These are phyloP conservation scores for Rhynchonema sp. DNA, from an alignment of 2,888 invertebrate species.

Conservation along the genomic window DNA sequence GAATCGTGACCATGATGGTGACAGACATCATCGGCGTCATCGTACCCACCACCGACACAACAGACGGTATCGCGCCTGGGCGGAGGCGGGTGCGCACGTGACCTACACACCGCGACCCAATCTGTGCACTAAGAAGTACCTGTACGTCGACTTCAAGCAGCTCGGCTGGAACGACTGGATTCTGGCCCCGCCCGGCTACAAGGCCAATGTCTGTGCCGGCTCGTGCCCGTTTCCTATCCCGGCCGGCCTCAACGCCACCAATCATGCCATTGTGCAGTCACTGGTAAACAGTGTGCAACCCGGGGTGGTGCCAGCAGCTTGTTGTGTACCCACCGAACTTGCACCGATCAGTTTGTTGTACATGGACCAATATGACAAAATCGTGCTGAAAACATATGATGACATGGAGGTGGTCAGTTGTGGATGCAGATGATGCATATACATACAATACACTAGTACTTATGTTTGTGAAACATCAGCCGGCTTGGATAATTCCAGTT, in stretches of 20 bases:
- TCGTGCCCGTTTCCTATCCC: constrained; percentile 72
- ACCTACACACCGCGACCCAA: not conserved
- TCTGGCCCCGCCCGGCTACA: constrained; percentile 42
- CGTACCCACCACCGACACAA: not conserved
- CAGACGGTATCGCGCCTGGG: no score
- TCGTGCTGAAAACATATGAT: constrained; percentile 89
- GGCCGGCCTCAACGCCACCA: constrained; percentile 80
- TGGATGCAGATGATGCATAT: constrained; percentile 56
- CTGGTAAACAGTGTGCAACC: constrained; percentile 78
- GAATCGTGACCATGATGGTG: not conserved
- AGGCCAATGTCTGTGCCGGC: constrained; percentile 81
- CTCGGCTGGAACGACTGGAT: constrained; percentile 92
- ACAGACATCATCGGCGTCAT: not conserved
- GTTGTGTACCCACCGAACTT: constrained; percentile 84
- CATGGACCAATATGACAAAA: constrained; percentile 73
- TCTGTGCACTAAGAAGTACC: constrained; percentile 55
- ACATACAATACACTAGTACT: not conserved
- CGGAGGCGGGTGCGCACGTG: not conserved
- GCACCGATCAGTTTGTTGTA: constrained; percentile 85
- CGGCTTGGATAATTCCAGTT: no score
- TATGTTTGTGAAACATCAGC: no score
- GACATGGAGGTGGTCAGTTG: constrained; percentile 94
- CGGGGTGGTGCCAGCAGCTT: constrained; percentile 68
- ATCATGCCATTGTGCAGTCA: constrained; percentile 90
- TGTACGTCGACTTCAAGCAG: constrained; percentile 79